These are phyloP conservation scores for Schlechtendalia chinensis DNA, from an alignment of 1,140 invertebrate species.

Conservation along the genomic window DNA sequence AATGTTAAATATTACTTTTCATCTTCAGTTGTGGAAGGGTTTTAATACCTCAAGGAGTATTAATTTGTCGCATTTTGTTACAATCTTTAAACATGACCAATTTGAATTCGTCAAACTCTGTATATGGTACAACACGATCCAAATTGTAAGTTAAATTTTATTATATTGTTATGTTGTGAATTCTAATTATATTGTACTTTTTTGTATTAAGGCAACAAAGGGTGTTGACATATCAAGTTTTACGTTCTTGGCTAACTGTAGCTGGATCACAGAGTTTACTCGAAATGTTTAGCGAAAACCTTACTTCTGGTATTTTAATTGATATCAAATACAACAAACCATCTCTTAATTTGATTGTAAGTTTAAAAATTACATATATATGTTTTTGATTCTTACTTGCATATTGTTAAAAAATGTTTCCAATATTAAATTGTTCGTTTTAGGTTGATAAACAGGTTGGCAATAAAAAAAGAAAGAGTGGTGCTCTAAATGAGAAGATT, in stretches of 20 bases:
- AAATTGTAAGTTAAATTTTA: constrained; percentile 24
- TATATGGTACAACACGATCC: constrained; percentile 21
- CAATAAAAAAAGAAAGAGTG: constrained; percentile 44
- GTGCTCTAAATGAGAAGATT: constrained; percentile 42
- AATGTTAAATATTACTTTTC: too few relatives aligned
- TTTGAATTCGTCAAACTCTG: background rate
- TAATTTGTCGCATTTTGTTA: constrained; percentile 36
- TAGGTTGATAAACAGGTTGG: constrained; percentile 33
- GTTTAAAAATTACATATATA: constrained; percentile 8
- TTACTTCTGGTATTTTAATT: constrained; percentile 24
- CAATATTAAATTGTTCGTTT: background rate
- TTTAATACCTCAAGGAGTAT: constrained; percentile 42
- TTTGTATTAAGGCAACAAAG: constrained; percentile 33
- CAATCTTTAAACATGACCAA: constrained; percentile 26
- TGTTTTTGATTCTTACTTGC: background rate
- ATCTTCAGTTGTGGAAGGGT: constrained; percentile 22
- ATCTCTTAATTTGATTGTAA: constrained; percentile 43
- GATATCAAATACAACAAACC: constrained; percentile 44
- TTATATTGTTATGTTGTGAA: background rate
- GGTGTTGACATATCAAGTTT: constrained; percentile 30
- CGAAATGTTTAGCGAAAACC: constrained; percentile 27
- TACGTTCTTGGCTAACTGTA: constrained; percentile 16
- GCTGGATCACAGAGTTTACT: constrained; percentile 34
- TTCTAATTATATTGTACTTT: background rate
- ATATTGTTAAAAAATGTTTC: background rate